Base-by-base conservation (phyloP, 2,797 vertebrate genomes). In the Arctocebus calabarensis region DNA sequence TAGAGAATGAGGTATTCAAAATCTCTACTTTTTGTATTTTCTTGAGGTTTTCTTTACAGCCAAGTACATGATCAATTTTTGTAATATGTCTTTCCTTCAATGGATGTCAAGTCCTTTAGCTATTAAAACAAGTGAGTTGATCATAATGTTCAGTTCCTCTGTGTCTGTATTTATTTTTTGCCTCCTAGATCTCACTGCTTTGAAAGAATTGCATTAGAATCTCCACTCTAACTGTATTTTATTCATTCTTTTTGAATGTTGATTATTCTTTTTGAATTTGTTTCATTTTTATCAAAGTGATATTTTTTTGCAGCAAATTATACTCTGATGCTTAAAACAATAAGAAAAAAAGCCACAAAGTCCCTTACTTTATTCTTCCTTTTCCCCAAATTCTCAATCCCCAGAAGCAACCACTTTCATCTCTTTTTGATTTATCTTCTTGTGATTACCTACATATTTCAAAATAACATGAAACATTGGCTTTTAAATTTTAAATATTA, bases 251-350 rank as follows among this genome's bases (percentile, higher is more conserved):
- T 95, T 88, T 78, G 81, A 64, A 77, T 64, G 52, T 52, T 92
- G 79, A 95, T 85, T 88, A 88, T 91, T 95, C 91, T 85, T 96
- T 94, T 95, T 94, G 34, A 88, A 91, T 91, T 91, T 74, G 84
- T 81, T 81, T 85, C 52, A 48, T 88, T 88, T 96, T 93, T 94
- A 91, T 96, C 91, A 94, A 95, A 95, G 94, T 17, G 43, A 91
- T 62, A 61, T 85, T 70, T 73, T 96, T 90, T 92, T 62, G 55
- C 73, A 61, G 45, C 79, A 94, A 62, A 92, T 87, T 87, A 61
- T 84, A 77, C 61, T 91, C 27, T 81, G 29, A 88, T 62, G 25
- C 59, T 95, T 90, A 91, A 96, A 95, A 92, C 78, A 94, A 91
- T 62, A 94, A 96, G 78, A 52, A 62, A 82, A 82, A 91, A 86